Percentiles rank a stretch among this genome's conserved stretches.
Conservation (phyloP, 2,113 vertebrate genomes). For the Talpa occidentalis region DNA sequence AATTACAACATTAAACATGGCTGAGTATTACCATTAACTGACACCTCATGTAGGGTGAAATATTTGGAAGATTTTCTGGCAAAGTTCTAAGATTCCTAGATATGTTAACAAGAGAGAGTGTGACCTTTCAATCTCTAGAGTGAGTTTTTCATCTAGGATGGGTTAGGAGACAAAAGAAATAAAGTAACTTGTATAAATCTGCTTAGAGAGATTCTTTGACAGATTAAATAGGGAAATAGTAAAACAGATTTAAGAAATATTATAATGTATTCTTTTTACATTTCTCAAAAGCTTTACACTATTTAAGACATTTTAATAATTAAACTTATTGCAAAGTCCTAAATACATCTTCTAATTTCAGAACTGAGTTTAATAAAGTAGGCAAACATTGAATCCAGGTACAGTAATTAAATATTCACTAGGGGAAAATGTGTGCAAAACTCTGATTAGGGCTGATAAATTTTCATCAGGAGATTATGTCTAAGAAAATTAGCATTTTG, state of each 20-base stretch:
- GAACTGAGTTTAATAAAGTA: slow-evolving; percentile 53
- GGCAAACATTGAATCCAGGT: slow-evolving; percentile 55
- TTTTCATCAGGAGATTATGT: slow-evolving; percentile 5
- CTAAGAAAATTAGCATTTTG: slow-evolving; percentile 56
- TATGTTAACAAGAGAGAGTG: not conserved
- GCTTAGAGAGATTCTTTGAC: not conserved
- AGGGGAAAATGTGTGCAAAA: slow-evolving; percentile 46
- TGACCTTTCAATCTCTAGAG: not conserved
- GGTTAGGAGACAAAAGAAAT: not conserved
- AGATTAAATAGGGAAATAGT: not conserved
- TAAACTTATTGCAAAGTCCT: slow-evolving; percentile 6
- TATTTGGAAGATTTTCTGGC: not conserved
- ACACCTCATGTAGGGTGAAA: not conserved
- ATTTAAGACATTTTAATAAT: slow-evolving; percentile 41
- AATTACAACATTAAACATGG: not conserved
- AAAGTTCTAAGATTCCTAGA: not conserved
- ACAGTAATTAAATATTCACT: slow-evolving; percentile 62
- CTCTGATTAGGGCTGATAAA: slow-evolving; percentile 49
- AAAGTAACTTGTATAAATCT: not conserved
- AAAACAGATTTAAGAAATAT: slow-evolving; percentile 5
- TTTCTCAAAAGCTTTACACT: not conserved
- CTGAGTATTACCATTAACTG: not conserved
- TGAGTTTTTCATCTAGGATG: not conserved
- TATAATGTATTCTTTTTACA: not conserved
- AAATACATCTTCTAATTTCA: slow-evolving; percentile 39